A percentile compares a stretch with the other conserved stretches of the same genome.
Evolutionary conservation across 2,888 invertebrate genomes (phyloP).

Genomic region (Drosophila barbarae): DNA sequence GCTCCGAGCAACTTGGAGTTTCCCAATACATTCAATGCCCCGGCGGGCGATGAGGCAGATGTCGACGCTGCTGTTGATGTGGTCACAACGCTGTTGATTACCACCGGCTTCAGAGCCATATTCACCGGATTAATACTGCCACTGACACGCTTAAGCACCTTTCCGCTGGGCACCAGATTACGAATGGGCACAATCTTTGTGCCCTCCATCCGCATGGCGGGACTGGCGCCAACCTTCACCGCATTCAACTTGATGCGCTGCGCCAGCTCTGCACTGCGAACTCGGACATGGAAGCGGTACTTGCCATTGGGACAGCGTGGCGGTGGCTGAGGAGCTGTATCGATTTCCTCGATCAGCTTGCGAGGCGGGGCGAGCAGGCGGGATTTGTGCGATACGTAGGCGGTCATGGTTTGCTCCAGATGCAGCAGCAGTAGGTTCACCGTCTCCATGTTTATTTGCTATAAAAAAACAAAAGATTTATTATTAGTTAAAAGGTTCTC

Average conservation of each 20-base stretch:
- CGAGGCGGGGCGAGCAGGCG: slow-evolving; percentile 86
- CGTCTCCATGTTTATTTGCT: slow-evolving; percentile 84
- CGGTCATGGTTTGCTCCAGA: slow-evolving; percentile 85
- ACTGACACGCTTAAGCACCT: slow-evolving; percentile 67
- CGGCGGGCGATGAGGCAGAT: slow-evolving; percentile 19
- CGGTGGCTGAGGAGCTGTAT: slow-evolving; percentile 82
- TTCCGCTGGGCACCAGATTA: slow-evolving; percentile 58
- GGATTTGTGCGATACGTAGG: slow-evolving; percentile 91
- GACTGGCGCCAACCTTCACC: slow-evolving; percentile 80
- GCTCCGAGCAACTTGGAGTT: slow-evolving; percentile 51
- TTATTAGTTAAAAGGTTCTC: not conserved
- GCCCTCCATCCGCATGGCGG: slow-evolving; percentile 79
- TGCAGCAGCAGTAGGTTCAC: slow-evolving; percentile 85
- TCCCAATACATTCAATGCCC: slow-evolving; percentile 49
- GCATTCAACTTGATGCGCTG: slow-evolving; percentile 70
- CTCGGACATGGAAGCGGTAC: slow-evolving; percentile 83
- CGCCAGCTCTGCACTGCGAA: slow-evolving; percentile 79
- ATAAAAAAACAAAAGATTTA: not conserved
- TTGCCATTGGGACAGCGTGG: slow-evolving; percentile 85
- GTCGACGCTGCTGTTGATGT: slow-evolving; percentile 14
- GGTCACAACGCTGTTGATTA: slow-evolving; percentile 56
- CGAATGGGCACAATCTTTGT: slow-evolving; percentile 77
- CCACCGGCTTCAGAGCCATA: slow-evolving; percentile 59
- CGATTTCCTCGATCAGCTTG: slow-evolving; percentile 86
- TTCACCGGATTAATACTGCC: slow-evolving; percentile 74